Conservation (phyloP, 2,888 invertebrate species). For the Ceraclea dissimilis region DNA sequence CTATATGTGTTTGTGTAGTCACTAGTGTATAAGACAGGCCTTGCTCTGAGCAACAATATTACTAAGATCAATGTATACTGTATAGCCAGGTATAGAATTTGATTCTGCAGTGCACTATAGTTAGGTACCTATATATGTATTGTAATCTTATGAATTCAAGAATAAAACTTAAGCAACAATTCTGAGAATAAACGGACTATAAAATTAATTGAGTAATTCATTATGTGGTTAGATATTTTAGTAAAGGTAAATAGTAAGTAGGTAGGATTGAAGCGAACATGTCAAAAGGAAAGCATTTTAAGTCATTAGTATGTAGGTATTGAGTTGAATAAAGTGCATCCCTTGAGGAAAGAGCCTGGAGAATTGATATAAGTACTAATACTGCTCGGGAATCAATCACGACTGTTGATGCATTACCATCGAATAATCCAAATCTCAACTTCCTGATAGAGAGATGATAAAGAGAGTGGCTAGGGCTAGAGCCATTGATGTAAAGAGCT, state of each 20-base stretch:
- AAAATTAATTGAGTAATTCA: no score
- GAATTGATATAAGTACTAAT: background rate
- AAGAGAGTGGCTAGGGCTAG: background rate
- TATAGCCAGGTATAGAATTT: no score
- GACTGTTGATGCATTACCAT: background rate
- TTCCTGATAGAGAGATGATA: background rate
- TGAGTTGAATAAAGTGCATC: background rate
- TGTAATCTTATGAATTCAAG: no score
- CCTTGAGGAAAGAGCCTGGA: background rate
- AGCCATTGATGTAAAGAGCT: background rate
- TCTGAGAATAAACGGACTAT: background rate
- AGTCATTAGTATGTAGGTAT: no score
- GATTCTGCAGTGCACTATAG: no score
- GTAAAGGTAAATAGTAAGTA: no score
- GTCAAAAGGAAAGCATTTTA: background rate
- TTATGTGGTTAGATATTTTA: no score
- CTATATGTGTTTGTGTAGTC: background rate
- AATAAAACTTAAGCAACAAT: no score
- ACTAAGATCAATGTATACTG: no score
- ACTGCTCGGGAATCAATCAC: constrained; percentile 1
- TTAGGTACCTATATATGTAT: no score
- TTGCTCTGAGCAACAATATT: background rate
- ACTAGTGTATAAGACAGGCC: background rate
- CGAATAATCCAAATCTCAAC: constrained; percentile 1
- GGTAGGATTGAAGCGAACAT: background rate